Percentiles rank a stretch among this genome's conserved stretches.
These are phyloP conservation scores for Desmophyllum pertusum DNA, from an alignment of 92 coral and sea anemone species.

Conservation along the genomic window DNA sequence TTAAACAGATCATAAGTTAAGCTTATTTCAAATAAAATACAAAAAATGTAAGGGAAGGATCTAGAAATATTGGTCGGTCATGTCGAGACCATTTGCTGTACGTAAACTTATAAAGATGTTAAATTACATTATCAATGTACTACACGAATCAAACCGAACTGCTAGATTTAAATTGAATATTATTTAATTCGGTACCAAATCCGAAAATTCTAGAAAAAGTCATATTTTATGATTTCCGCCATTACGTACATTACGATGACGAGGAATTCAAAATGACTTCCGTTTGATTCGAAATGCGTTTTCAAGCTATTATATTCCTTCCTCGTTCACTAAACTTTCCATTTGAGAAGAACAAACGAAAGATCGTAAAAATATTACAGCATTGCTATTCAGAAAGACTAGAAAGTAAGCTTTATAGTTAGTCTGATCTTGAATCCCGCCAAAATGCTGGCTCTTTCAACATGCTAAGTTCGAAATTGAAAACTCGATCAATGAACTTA, in stretches of 20 bases:
- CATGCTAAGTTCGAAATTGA: neutral
- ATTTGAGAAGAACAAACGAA: neutral
- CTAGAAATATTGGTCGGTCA: no score
- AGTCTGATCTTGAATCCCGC: neutral
- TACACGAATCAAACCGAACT: neutral
- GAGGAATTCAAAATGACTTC: neutral
- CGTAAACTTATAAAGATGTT: no score
- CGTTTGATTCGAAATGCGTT: neutral
- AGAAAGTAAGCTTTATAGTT: neutral
- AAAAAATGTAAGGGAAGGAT: no score
- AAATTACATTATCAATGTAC: neutral
- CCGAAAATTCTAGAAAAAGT: neutral
- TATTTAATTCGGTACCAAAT: neutral
- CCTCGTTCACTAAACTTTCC: neutral
- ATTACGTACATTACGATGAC: neutral
- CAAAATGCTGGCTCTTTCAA: no score
- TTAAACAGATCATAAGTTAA: neutral
- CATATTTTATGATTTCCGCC: neutral
- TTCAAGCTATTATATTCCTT: neutral
- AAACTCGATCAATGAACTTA: slow-evolving; percentile 43
- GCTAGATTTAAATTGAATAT: neutral
- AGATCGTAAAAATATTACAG: neutral
- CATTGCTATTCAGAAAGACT: neutral
- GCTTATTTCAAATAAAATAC: no score
- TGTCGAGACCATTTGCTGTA: no score